Percentiles rank a stretch among this genome's conserved stretches.
Conservation (phyloP, 2,113 vertebrate species). For the Pachypanchax playfairii region DNA sequence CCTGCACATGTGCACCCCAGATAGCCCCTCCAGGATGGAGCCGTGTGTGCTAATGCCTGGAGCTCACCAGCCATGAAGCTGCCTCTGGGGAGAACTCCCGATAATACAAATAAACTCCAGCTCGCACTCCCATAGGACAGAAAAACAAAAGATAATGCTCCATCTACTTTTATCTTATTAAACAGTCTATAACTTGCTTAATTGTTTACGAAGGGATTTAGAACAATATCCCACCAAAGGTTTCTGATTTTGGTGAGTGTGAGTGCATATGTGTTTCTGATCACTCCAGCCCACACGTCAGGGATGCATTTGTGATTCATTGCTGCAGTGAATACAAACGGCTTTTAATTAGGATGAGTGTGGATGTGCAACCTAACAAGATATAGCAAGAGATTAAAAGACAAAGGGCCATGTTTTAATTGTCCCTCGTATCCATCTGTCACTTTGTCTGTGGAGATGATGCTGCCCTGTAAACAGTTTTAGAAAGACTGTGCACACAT, state of each 20-base stretch:
- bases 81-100: constrained; percentile 57
- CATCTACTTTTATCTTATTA: constrained; percentile 80
- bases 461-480: constrained; percentile 33
- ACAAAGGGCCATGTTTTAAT: constrained; percentile 60
- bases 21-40: constrained; percentile 19
- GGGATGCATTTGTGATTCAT: constrained; percentile 53
- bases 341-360: constrained; percentile 73
- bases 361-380: constrained; percentile 58
- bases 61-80: constrained; percentile 63
- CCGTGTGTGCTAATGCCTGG: constrained; percentile 61
- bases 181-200: constrained; percentile 78
- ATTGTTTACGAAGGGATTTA: constrained; percentile 80
- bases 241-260: constrained; percentile 55
- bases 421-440: constrained; percentile 19
- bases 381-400: constrained; percentile 62
- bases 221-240: constrained; percentile 67
- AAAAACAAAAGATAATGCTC: constrained; percentile 72
- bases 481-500: constrained; percentile 26
- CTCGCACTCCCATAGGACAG: constrained; percentile 58
- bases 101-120: constrained; percentile 69
- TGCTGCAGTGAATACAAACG: constrained; percentile 58
- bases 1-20: constrained; percentile 29
- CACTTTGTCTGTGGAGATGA: constrained; percentile 8
- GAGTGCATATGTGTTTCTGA: constrained; percentile 17
- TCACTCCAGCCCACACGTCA: constrained; percentile 26